A percentile compares a stretch with the other conserved stretches of the same genome.
phyloP scores from a whole-genome alignment of 2,113 vertebrate genomes.

The Donacobius atricapilla region DNA sequence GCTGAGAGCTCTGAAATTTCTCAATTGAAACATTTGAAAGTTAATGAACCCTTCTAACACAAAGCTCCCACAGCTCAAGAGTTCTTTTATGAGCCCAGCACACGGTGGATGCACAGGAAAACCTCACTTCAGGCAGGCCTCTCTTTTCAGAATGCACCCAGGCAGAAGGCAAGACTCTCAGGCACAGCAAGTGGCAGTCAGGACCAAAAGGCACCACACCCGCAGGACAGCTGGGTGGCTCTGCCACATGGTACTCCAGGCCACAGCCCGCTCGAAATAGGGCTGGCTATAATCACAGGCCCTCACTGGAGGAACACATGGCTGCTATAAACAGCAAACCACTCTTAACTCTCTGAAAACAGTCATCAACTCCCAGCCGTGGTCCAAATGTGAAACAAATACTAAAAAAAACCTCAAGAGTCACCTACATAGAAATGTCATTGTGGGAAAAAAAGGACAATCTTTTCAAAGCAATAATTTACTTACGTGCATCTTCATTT shows the following conservation, averaged over 20 bases:
- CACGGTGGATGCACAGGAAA: not conserved
- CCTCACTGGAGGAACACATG: not conserved
- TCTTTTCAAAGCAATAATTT: not conserved
- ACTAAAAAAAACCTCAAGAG: fast-evolving
- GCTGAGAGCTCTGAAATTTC: slow-evolving; percentile 13
- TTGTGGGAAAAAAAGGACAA: fast-evolving
- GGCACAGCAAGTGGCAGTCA: no score
- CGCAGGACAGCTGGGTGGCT: fast-evolving
- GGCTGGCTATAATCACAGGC: not conserved
- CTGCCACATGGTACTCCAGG: fast-evolving
- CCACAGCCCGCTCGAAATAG: not conserved
- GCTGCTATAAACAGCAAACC: not conserved
- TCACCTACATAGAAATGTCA: not conserved
- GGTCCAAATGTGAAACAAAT: not conserved
- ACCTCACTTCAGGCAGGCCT: not conserved
- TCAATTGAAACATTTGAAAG: slow-evolving; percentile 59
- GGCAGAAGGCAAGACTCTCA: not conserved
- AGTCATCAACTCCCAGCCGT: not conserved
- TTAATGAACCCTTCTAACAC: slow-evolving; percentile 51
- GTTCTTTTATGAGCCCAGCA: not conserved
- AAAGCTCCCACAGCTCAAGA: slow-evolving; percentile 14
- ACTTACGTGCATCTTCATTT: not conserved
- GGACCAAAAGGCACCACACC: not conserved
- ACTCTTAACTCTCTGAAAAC: not conserved
- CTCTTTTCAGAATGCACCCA: not conserved